These are phyloP conservation scores for Syngnathoides biaculeatus DNA, from an alignment of 2,113 vertebrate genomes.

Conservation along the genomic window DNA sequence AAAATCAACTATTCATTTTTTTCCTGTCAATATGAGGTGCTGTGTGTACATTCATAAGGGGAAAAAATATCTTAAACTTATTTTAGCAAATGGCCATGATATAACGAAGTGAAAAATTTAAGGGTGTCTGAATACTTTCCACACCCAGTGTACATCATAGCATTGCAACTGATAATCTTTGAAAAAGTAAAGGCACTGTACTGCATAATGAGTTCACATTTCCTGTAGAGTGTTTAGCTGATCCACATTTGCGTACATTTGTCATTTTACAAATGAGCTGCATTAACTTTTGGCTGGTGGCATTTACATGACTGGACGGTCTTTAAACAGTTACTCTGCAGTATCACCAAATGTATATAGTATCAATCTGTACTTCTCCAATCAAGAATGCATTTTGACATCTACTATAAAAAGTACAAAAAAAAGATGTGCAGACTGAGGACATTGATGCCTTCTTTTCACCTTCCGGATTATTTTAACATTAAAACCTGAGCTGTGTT, in stretches of 20 bases:
- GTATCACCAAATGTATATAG: constrained; percentile 14
- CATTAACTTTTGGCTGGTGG: constrained; percentile 4
- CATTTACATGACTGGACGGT: constrained; percentile 4
- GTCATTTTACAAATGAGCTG: constrained; percentile 16
- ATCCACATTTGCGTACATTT: background rate
- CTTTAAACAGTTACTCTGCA: constrained; percentile 8
- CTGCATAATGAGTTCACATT: background rate
- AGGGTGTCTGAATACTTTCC: too few species aligned
- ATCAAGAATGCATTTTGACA: constrained; percentile 13
- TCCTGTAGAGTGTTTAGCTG: background rate
- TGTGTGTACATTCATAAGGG: too few species aligned
- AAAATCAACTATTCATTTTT: too few species aligned
- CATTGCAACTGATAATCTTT: background rate
- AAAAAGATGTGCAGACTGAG: background rate
- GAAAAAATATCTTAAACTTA: too few species aligned
- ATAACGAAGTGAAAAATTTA: too few species aligned
- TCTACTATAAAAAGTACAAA: constrained; percentile 1
- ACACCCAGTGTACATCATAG: too few species aligned
- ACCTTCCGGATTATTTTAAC: background rate
- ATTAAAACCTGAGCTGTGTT: background rate
- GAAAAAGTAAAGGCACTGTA: background rate
- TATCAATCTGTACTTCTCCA: background rate
- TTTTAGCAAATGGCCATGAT: too few species aligned
- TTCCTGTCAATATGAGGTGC: too few species aligned
- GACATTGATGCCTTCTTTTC: background rate